phyloP scores from a whole-genome alignment of 2,888 invertebrate genomes.

The Platycnemis pennipes region DNA sequence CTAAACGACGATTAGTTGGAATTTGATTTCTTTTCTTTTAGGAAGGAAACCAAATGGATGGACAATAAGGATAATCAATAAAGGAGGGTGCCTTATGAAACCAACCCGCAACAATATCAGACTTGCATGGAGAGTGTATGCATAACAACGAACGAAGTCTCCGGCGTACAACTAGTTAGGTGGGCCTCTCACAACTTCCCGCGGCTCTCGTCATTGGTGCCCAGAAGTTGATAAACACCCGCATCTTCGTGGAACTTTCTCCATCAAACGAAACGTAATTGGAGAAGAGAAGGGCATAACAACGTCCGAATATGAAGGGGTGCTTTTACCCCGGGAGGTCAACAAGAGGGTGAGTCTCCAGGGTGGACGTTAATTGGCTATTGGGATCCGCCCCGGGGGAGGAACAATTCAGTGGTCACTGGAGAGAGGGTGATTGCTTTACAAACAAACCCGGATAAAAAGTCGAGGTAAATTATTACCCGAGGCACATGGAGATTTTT shows the following conservation, averaged over 20 bases:
- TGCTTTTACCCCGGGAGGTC: not conserved
- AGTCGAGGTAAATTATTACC: not conserved
- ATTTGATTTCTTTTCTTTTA: too few relatives aligned
- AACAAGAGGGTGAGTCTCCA: not conserved
- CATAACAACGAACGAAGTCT: not conserved
- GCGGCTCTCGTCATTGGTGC: not conserved
- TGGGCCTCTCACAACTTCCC: not conserved
- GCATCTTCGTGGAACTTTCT: not conserved
- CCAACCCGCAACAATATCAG: not conserved
- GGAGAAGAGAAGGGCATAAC: not conserved
- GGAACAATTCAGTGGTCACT: not conserved
- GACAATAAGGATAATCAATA: too few relatives aligned
- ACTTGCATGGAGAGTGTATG: not conserved
- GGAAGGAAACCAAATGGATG: too few relatives aligned
- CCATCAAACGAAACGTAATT: not conserved
- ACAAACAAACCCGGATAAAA: not conserved
- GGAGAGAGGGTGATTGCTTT: not conserved
- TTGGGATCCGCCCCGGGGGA: not conserved
- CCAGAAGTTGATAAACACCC: not conserved
- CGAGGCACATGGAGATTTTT: not conserved
- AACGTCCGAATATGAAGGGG: not conserved
- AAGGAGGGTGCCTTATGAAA: not conserved
- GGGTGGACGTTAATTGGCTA: not conserved
- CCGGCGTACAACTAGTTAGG: not conserved
- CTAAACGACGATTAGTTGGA: too few relatives aligned